These are phyloP conservation scores for Sphaeridia pumilis DNA, from an alignment of 2,888 invertebrate genomes.

Conservation along the genomic window DNA sequence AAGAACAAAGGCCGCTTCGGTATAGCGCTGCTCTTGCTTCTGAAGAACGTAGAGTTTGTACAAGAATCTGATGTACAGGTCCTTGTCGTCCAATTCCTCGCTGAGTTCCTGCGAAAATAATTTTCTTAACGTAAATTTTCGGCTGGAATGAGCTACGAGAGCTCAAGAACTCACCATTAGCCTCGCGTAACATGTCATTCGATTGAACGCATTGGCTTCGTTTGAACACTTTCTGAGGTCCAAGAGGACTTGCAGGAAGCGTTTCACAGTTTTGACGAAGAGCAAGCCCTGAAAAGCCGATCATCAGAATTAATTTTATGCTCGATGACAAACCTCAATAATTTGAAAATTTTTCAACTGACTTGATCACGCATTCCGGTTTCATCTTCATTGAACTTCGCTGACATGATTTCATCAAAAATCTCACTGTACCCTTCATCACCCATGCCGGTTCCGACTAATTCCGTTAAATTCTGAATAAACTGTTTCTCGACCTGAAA, in stretches of 20 bases:
- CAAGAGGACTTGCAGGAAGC: conserved; percentile 72
- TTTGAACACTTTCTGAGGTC: conserved; percentile 70
- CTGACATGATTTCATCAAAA: conserved; percentile 61
- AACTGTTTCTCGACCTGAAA: conserved; percentile 82
- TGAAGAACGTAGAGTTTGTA: conserved; percentile 86
- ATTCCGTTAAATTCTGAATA: conserved; percentile 80
- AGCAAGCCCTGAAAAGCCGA: conserved; percentile 47
- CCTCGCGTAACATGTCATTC: conserved; percentile 79
- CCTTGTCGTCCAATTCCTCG: conserved; percentile 77
- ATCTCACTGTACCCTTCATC: conserved; percentile 63
- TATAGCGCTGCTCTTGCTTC: conserved; percentile 75
- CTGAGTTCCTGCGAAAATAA: conserved; percentile 60
- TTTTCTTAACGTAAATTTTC: conserved; percentile 75
- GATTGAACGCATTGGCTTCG: conserved; percentile 71
- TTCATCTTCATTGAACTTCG: conserved; percentile 50
- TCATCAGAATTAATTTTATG: too few relatives aligned
- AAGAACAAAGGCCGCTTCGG: conserved; percentile 90
- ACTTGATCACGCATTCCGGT: conserved; percentile 39
- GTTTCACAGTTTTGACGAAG: conserved; percentile 71
- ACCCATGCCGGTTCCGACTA: conserved; percentile 72
- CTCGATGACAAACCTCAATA: too few relatives aligned
- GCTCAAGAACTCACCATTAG: conserved; percentile 48
- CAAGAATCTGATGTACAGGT: conserved; percentile 91
- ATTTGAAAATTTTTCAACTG: not conserved
- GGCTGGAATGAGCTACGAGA: conserved; percentile 82